Percentiles rank a stretch among this genome's conserved stretches.
Conservation (phyloP, 2,888 invertebrate genomes). For the Escarpia spicata region DNA sequence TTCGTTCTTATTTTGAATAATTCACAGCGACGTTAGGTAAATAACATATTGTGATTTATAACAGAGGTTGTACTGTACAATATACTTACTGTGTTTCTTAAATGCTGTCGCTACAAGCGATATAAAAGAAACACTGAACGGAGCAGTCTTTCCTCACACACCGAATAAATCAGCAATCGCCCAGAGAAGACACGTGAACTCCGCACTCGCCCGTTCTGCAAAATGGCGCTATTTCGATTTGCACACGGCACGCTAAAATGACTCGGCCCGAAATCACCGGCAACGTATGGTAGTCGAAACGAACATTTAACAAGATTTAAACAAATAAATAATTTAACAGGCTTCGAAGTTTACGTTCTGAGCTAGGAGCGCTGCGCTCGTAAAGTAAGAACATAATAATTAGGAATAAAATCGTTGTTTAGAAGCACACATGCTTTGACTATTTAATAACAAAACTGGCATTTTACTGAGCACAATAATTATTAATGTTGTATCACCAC, state of each 20-base stretch:
- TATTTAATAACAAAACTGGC: too few species aligned
- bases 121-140: conserved; percentile 8
- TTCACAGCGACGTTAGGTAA: background rate
- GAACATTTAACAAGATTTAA: background rate
- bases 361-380: too few species aligned
- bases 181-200: background rate
- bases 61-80: background rate
- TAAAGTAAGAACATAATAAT: too few species aligned
- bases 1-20: background rate
- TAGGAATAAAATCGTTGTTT: too few species aligned
- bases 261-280: background rate
- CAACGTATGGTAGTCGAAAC: background rate
- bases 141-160: background rate
- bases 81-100: background rate
- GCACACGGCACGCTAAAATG: conserved; percentile 4
- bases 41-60: background rate
- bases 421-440: too few species aligned
- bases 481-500: too few species aligned
- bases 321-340: background rate
- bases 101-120: background rate
- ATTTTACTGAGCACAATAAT: too few species aligned
- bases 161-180: background rate
- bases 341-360: too few species aligned
- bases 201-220: conserved; percentile 2
- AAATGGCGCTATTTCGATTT: conserved; percentile 1